Evolutionary conservation across 30 jellyfish, hydroid and myxozoan species (phyloP).

Genomic region (Aurelia sp.): DNA sequence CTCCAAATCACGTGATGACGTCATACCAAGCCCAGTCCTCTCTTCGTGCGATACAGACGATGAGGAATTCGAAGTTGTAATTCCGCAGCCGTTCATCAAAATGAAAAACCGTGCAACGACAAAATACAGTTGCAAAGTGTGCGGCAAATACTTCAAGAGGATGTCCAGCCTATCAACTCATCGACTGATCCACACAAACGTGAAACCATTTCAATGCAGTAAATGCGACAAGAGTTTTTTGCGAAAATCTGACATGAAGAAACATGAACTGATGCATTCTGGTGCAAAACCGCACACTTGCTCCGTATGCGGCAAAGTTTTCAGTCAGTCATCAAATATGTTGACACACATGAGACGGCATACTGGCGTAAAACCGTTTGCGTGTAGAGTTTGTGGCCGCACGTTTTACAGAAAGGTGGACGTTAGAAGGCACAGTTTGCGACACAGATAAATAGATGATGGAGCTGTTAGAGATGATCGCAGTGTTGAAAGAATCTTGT

Average conservation of each 20-base stretch:
- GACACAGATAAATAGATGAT: constrained; percentile 64
- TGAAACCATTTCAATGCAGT: constrained; percentile 95
- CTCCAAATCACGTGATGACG: constrained; percentile 15
- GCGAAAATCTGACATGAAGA: constrained; percentile 93
- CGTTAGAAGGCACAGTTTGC: constrained; percentile 87
- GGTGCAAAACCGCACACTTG: constrained; percentile 98
- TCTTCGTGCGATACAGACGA: constrained; percentile 39
- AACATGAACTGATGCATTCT: constrained; percentile 97
- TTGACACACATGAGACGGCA: constrained; percentile 92
- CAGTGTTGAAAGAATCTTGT: too few species aligned
- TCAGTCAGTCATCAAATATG: constrained; percentile 97
- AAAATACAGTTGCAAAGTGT: constrained; percentile 73
- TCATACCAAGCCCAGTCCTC: constrained; percentile 28
- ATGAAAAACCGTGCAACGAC: constrained; percentile 35
- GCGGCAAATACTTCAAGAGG: constrained; percentile 92
- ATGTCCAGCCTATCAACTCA: constrained; percentile 95
- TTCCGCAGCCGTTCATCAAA: constrained; percentile 65
- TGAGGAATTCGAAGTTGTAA: constrained; percentile 65
- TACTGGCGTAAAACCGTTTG: constrained; percentile 95
- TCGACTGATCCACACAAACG: constrained; percentile 88
- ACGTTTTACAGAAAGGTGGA: constrained; percentile 95
- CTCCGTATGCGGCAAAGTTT: constrained; percentile 93
- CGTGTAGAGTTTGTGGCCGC: constrained; percentile 94
- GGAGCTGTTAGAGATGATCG: too few species aligned
- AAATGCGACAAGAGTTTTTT: constrained; percentile 87